phyloP scores from a whole-genome alignment of 1,140 invertebrate species.

The Musca domestica region DNA sequence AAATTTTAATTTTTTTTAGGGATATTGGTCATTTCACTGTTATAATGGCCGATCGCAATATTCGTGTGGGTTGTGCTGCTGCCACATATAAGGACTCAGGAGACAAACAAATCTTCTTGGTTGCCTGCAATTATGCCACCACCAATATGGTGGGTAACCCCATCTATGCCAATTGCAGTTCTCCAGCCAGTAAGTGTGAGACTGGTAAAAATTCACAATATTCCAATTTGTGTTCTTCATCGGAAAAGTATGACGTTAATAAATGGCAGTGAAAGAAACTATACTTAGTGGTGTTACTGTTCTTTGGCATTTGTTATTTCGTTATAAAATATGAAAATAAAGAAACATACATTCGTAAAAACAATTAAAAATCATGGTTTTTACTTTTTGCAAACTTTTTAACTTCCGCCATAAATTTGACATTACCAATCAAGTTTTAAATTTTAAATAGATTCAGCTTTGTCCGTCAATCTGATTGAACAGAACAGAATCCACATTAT shows the following conservation, averaged over 20 bases:
- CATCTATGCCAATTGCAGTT: constrained; percentile 28
- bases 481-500: no score
- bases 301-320: no score
- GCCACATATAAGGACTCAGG: neutral
- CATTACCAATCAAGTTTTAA: no score
- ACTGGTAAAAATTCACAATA: constrained; percentile 36
- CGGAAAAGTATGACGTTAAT: constrained; percentile 28
- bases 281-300: neutral
- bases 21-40: constrained; percentile 43
- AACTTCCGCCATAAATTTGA: no score
- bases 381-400: no score
- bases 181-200: constrained; percentile 31
- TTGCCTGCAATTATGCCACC: constrained; percentile 43
- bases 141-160: constrained; percentile 40
- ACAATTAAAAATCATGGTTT: no score
- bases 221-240: constrained; percentile 34
- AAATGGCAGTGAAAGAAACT: neutral
- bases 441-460: no score
- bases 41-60: constrained; percentile 42
- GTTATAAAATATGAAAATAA: no score
- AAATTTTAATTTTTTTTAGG: constrained; percentile 23
- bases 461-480: no score
- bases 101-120: neutral
- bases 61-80: constrained; percentile 36
- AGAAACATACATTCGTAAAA: no score